These are phyloP conservation scores for Drosophila rellima DNA, from an alignment of 2,888 invertebrate genomes.

Conservation along the genomic window DNA sequence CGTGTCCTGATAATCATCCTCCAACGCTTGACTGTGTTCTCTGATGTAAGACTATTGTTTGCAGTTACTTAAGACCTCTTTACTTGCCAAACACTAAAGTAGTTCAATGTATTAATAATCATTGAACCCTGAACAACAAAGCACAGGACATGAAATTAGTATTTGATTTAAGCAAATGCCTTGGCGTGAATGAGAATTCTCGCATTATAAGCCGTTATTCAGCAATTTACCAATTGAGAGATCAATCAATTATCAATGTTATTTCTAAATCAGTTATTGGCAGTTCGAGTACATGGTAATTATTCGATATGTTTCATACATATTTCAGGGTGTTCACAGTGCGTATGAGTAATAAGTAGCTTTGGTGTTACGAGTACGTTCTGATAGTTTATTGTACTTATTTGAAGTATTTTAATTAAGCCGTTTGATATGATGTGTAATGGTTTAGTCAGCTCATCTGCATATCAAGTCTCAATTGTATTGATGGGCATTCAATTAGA, in stretches of 20 bases:
- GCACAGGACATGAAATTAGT: conserved; percentile 19
- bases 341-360: conserved; percentile 41
- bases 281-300: conserved; percentile 21
- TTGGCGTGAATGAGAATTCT: conserved; percentile 7
- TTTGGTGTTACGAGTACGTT: not conserved
- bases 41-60: conserved; percentile 60
- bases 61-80: conserved; percentile 52
- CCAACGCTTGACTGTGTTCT: conserved; percentile 14
- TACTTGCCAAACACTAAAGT: conserved; percentile 34
- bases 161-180: conserved; percentile 33
- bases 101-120: conserved; percentile 20
- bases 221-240: conserved; percentile 19
- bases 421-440: not conserved
- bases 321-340: conserved; percentile 10
- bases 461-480: not conserved
- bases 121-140: not conserved
- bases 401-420: not conserved
- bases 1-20: conserved; percentile 58
- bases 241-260: conserved; percentile 22
- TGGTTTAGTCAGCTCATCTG: not conserved
- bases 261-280: conserved; percentile 22
- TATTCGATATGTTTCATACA: conserved; percentile 19
- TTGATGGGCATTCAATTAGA: not conserved
- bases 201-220: conserved; percentile 3
- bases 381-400: not conserved